Evolutionary conservation across 2,797 vertebrate genomes (phyloP).

Genomic region (Harpagifer antarcticus): DNA sequence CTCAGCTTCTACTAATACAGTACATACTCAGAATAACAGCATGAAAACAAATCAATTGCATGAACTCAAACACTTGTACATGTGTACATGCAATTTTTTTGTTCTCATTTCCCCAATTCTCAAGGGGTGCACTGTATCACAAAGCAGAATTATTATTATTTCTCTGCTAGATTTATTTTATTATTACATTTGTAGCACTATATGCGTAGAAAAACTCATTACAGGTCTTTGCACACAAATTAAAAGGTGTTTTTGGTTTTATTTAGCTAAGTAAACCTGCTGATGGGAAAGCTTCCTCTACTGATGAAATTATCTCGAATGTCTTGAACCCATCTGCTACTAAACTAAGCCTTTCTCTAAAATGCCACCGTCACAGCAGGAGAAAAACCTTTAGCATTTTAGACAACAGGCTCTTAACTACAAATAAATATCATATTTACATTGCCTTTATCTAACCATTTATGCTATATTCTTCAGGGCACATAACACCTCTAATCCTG

Average conservation of each 20-base stretch:
- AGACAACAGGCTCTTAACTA: slow-evolving; percentile 55
- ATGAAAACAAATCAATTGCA: slow-evolving; percentile 29
- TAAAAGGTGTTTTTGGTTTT: slow-evolving; percentile 1
- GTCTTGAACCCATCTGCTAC: slow-evolving; percentile 57
- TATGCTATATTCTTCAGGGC: slow-evolving; percentile 21
- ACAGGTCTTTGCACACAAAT: not conserved
- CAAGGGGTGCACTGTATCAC: not conserved
- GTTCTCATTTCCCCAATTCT: slow-evolving; percentile 12
- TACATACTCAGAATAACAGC: not conserved
- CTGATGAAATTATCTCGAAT: slow-evolving; percentile 66
- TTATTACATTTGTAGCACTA: not conserved
- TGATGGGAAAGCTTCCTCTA: slow-evolving; percentile 45
- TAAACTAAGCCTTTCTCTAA: slow-evolving; percentile 67
- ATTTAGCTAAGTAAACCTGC: slow-evolving; percentile 2
- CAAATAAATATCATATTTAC: slow-evolving; percentile 57
- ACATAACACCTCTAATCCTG: slow-evolving; percentile 39
- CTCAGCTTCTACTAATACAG: slow-evolving; percentile 22
- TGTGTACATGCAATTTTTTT: not conserved
- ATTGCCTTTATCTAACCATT: not conserved
- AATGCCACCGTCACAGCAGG: slow-evolving; percentile 63
- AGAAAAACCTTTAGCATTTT: slow-evolving; percentile 63
- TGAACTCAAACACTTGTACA: slow-evolving; percentile 15
- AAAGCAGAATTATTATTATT: not conserved
- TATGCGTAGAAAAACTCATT: not conserved
- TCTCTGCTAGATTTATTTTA: not conserved